A percentile compares a stretch with the other conserved stretches of the same genome.
These are phyloP conservation scores for Bombus waltoni DNA, from an alignment of 1,140 invertebrate genomes.

Conservation along the genomic window DNA sequence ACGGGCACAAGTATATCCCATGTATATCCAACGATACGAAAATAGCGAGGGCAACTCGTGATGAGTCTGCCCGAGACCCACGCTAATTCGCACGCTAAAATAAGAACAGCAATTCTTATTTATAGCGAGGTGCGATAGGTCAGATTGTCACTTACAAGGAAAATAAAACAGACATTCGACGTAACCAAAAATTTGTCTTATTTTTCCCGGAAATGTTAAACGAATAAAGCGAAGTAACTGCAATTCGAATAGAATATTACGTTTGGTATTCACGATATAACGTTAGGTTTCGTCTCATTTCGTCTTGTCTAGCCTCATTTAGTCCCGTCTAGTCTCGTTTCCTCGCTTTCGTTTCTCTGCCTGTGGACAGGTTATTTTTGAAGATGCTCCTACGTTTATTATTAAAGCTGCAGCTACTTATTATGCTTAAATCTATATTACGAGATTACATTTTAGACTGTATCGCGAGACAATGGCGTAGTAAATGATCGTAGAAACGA, in stretches of 20 bases:
- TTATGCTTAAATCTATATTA: not conserved
- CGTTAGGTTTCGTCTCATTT: not conserved
- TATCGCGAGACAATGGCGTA: not conserved
- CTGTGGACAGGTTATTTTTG: conserved; percentile 15
- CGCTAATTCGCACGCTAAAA: conserved; percentile 74
- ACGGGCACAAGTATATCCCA: not conserved
- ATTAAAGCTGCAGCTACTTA: conserved; percentile 21
- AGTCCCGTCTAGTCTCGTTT: not conserved
- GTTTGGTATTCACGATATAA: too few species aligned
- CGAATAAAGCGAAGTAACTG: not conserved
- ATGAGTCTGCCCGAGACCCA: conserved; percentile 71
- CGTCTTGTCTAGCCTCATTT: not conserved
- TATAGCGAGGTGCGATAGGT: conserved; percentile 70
- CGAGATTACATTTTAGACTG: not conserved
- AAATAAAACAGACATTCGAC: conserved; percentile 38
- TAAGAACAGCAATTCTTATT: conserved; percentile 72
- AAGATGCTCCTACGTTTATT: conserved; percentile 14
- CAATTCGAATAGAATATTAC: not conserved
- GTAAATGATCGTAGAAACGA: not conserved
- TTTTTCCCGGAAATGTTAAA: not conserved
- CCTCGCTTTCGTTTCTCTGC: not conserved
- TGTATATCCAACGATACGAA: conserved; percentile 55
- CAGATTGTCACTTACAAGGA: conserved; percentile 56
- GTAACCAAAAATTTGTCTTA: not conserved
- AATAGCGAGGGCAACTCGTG: conserved; percentile 66